phyloP scores from a whole-genome alignment of 2,797 vertebrate species.

The Esox masquinongy region DNA sequence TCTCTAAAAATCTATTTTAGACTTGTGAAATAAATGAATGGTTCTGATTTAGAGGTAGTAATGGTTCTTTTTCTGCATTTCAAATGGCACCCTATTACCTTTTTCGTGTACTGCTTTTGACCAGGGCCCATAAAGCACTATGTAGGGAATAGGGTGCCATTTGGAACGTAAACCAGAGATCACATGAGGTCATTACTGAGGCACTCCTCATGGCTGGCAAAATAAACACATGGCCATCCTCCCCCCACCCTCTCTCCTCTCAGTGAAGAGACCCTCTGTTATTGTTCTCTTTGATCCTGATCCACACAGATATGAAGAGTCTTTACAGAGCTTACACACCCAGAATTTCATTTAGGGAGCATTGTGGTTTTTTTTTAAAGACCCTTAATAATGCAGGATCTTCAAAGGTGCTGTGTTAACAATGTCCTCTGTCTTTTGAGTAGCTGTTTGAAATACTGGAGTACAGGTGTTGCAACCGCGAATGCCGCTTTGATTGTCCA shows the following conservation, averaged over 20 bases:
- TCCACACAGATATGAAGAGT: constrained; percentile 24
- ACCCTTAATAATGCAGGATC: background rate
- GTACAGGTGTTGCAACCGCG: background rate
- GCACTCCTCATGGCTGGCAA: background rate
- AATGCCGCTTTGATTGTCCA: background rate
- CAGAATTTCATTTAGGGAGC: constrained; percentile 17
- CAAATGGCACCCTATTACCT: background rate
- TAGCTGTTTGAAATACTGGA: background rate
- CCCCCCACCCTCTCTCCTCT: background rate
- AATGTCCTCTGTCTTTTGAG: background rate
- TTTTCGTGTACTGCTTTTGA: background rate
- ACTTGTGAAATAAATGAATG: background rate
- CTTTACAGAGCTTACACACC: constrained; percentile 23
- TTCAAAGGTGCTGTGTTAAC: constrained; percentile 9
- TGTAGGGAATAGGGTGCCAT: background rate
- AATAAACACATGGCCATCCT: background rate
- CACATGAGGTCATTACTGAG: background rate
- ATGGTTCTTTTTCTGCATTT: background rate
- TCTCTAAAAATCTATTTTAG: background rate
- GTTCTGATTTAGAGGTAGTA: background rate
- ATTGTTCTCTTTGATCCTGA: constrained; percentile 32
- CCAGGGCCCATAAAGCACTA: background rate
- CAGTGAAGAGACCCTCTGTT: constrained; percentile 23
- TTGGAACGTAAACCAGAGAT: background rate
- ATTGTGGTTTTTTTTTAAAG: background rate